Evolutionary conservation across 1,140 invertebrate species (phyloP).

Genomic region (Drosophila truncata): DNA sequence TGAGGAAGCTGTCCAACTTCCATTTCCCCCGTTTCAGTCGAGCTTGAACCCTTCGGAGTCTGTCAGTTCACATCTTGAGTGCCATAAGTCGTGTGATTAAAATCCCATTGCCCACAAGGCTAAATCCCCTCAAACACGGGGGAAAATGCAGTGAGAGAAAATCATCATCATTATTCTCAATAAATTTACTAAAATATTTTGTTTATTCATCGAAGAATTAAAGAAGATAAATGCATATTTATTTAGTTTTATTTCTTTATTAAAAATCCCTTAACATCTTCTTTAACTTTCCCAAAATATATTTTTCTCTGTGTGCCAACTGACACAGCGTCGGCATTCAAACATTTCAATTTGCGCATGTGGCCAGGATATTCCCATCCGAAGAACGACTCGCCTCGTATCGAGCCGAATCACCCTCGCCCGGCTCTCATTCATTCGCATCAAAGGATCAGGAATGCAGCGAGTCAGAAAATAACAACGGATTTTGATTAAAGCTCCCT

Average conservation of each 20-base stretch:
- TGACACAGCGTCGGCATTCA: constrained; percentile 66
- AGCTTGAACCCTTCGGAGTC: constrained; percentile 72
- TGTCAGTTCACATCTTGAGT: constrained; percentile 84
- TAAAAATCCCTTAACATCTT: neutral
- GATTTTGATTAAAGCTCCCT: constrained; percentile 86
- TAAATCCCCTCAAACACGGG: constrained; percentile 61
- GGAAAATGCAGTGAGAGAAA: constrained; percentile 6
- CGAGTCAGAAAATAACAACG: constrained; percentile 86
- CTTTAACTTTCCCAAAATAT: neutral
- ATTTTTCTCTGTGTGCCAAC: constrained; percentile 3
- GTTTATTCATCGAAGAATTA: neutral
- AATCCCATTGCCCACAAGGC: constrained; percentile 84
- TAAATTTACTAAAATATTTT: neutral
- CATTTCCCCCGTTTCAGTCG: constrained; percentile 18
- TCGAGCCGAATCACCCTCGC: constrained; percentile 61
- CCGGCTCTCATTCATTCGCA: constrained; percentile 80
- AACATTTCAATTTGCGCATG: constrained; percentile 85
- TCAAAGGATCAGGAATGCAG: constrained; percentile 85
- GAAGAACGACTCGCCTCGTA: constrained; percentile 50
- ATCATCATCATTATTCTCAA: rapidly evolving
- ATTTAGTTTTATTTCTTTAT: too few species aligned
- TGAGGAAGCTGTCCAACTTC: constrained; percentile 65
- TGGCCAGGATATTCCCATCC: constrained; percentile 47
- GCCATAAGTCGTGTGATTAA: constrained; percentile 86
- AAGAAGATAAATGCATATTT: too few species aligned